phyloP scores from a whole-genome alignment of 2,797 vertebrate genomes.

The Centroberyx gerrardi region DNA sequence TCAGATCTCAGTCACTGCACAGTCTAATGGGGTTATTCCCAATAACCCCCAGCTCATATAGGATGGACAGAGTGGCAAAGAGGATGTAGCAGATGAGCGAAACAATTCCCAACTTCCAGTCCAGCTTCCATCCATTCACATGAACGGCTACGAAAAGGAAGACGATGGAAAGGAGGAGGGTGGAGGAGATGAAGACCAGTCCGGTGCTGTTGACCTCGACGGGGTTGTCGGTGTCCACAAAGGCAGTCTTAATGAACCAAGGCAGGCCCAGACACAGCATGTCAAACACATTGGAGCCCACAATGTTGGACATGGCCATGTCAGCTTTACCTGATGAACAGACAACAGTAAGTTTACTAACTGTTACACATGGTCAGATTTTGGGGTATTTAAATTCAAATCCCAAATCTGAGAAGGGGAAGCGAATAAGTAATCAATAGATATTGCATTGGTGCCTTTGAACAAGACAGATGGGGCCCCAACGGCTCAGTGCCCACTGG shows the following conservation, averaged over 20 bases:
- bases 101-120: slow-evolving; percentile 92
- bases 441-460: too few species aligned
- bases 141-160: slow-evolving; percentile 93
- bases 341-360: slow-evolving; percentile 1
- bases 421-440: too few species aligned
- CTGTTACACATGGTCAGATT: not conserved
- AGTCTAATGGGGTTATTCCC: slow-evolving; percentile 90
- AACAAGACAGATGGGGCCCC: too few species aligned
- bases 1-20: slow-evolving; percentile 86
- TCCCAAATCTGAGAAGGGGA: too few species aligned
- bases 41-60: slow-evolving; percentile 96
- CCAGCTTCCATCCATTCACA: slow-evolving; percentile 94
- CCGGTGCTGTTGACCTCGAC: slow-evolving; percentile 94
- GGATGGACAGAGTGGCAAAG: slow-evolving; percentile 91
- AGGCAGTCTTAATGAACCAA: slow-evolving; percentile 96
- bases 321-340: slow-evolving; percentile 92
- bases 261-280: slow-evolving; percentile 96
- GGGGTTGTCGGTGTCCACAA: slow-evolving; percentile 89
- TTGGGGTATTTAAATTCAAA: too few species aligned
- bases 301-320: slow-evolving; percentile 99
- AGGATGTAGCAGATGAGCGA: slow-evolving; percentile 91
- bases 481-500: too few species aligned
- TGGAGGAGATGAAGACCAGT: slow-evolving; percentile 90
- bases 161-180: slow-evolving; percentile 92
- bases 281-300: slow-evolving; percentile 98